phyloP scores from a whole-genome alignment of 2,797 vertebrate genomes.

The Scolopax rusticola region DNA sequence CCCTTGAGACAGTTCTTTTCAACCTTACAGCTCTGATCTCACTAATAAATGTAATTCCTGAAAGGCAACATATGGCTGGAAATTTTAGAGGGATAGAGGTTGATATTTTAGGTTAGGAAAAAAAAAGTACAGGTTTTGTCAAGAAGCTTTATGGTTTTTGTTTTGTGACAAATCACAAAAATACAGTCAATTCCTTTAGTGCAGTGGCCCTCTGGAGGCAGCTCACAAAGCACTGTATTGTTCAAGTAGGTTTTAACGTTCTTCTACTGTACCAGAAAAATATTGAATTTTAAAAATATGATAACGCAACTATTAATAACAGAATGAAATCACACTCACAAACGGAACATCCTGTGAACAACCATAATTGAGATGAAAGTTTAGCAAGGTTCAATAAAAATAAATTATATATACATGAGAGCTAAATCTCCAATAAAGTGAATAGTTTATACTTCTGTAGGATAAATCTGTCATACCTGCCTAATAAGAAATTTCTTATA shows the following conservation, averaged over 20 bases:
- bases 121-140: not conserved
- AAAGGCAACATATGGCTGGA: not conserved
- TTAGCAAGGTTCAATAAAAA: not conserved
- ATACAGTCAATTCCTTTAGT: not conserved
- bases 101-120: not conserved
- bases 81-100: not conserved
- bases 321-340: not conserved
- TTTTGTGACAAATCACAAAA: not conserved
- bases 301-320: not conserved
- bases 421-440: not conserved
- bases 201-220: not conserved
- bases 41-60: not conserved
- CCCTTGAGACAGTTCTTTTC: not conserved
- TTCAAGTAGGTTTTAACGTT: not conserved
- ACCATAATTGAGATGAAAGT: not conserved
- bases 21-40: not conserved
- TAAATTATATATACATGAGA: not conserved
- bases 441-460: not conserved
- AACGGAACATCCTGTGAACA: not conserved
- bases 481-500: not conserved
- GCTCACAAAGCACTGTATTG: not conserved
- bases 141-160: not conserved
- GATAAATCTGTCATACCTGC: not conserved
- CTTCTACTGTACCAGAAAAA: not conserved
- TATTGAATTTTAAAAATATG: not conserved